These are phyloP conservation scores for Bellardia pandia DNA, from an alignment of 2,888 invertebrate species.

Conservation along the genomic window DNA sequence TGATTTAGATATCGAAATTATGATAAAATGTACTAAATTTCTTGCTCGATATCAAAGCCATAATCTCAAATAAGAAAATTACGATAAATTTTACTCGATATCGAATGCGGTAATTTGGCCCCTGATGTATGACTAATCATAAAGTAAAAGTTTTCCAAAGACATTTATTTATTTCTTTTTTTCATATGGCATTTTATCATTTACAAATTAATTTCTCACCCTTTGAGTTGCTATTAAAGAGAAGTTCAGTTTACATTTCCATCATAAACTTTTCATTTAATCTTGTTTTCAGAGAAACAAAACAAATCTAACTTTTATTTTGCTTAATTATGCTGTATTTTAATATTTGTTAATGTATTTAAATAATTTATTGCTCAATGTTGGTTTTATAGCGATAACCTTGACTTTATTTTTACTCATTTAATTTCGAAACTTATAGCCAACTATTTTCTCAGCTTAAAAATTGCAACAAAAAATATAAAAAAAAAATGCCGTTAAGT, in stretches of 20 bases:
- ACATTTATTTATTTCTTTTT: not conserved
- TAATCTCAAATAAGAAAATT: too few species aligned
- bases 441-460: constrained; percentile 35
- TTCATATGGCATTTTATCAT: not conserved
- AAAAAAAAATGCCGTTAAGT: constrained; percentile 22
- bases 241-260: not conserved
- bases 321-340: not conserved
- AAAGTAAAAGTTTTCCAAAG: constrained; percentile 57
- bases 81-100: too few species aligned
- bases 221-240: constrained; percentile 1
- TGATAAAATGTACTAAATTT: too few species aligned
- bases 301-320: not conserved
- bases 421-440: constrained; percentile 5
- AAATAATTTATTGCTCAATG: constrained; percentile 32
- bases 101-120: too few species aligned
- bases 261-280: not conserved
- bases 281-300: not conserved
- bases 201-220: constrained; percentile 22
- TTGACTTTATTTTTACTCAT: constrained; percentile 60
- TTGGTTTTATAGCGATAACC: constrained; percentile 54
- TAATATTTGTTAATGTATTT: not conserved
- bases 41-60: too few species aligned
- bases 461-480: constrained; percentile 4
- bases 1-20: too few species aligned
- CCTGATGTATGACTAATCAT: constrained; percentile 34